These are phyloP conservation scores for Antheraea assamensis DNA, from an alignment of 2,888 invertebrate genomes.

Conservation along the genomic window DNA sequence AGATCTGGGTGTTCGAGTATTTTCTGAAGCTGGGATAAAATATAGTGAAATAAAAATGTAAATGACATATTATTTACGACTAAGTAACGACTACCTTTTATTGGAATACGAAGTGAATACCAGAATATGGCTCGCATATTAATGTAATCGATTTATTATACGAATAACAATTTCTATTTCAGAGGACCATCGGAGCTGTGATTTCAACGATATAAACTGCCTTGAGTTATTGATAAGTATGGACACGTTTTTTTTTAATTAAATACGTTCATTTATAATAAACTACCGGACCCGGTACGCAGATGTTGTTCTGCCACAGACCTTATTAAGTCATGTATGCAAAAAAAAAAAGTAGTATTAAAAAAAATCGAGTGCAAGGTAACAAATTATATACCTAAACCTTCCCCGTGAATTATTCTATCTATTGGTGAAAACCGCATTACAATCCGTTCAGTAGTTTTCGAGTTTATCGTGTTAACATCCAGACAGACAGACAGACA, in stretches of 20 bases:
- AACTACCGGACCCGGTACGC: not conserved
- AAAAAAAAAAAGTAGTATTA: too few species aligned
- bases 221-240: slow-evolving; percentile 61
- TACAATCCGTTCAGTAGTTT: too few species aligned
- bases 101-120: not conserved
- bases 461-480: too few species aligned
- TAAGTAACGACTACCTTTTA: not conserved
- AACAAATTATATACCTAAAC: too few species aligned
- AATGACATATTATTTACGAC: not conserved
- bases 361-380: too few species aligned
- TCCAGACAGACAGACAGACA: too few species aligned
- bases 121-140: not conserved
- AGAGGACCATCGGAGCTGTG: slow-evolving; percentile 66
- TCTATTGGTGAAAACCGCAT: too few species aligned
- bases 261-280: not conserved
- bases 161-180: slow-evolving; percentile 37
- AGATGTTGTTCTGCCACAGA: too few species aligned
- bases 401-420: too few species aligned
- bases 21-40: not conserved
- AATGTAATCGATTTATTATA: not conserved
- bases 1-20: not conserved
- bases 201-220: slow-evolving; percentile 77
- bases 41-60: not conserved
- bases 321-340: too few species aligned
- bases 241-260: slow-evolving; percentile 21